A percentile compares a stretch with the other conserved stretches of the same genome.
Conservation (phyloP, 2,113 vertebrate species). For the Halcyon senegalensis region DNA sequence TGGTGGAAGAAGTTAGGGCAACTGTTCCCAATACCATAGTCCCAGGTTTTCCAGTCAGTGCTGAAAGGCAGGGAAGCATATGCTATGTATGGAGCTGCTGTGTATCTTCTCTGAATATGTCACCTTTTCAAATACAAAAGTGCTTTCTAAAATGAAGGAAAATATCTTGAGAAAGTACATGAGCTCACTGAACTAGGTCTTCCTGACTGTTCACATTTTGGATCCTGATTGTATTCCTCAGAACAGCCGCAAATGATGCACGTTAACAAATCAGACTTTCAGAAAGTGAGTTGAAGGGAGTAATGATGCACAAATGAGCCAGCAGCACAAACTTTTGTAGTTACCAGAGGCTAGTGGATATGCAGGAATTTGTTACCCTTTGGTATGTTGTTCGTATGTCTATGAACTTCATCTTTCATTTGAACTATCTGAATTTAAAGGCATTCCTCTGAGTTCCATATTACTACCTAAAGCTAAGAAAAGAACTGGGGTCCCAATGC, state of each 20-base stretch:
- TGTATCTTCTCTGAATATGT: neutral
- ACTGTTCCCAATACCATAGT: neutral
- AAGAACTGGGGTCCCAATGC: neutral
- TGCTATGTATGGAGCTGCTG: rapidly evolving
- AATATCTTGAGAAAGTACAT: neutral
- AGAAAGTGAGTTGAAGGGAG: neutral
- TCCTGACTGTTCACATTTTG: neutral
- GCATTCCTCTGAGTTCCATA: neutral
- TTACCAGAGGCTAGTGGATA: neutral
- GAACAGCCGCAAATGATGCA: neutral
- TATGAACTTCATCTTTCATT: neutral
- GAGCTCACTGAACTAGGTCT: neutral
- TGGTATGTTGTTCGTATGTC: neutral
- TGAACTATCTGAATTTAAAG: neutral
- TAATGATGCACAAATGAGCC: neutral
- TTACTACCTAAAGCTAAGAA: neutral
- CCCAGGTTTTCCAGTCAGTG: neutral
- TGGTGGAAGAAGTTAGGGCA: neutral
- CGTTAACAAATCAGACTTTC: neutral
- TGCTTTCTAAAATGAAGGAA: neutral
- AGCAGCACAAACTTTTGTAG: neutral
- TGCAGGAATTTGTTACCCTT: neutral
- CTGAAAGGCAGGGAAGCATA: neutral
- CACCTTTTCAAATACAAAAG: neutral
- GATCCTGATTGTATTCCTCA: neutral